phyloP scores from a whole-genome alignment of 2,113 vertebrate genomes.

The Ptyas mucosa region DNA sequence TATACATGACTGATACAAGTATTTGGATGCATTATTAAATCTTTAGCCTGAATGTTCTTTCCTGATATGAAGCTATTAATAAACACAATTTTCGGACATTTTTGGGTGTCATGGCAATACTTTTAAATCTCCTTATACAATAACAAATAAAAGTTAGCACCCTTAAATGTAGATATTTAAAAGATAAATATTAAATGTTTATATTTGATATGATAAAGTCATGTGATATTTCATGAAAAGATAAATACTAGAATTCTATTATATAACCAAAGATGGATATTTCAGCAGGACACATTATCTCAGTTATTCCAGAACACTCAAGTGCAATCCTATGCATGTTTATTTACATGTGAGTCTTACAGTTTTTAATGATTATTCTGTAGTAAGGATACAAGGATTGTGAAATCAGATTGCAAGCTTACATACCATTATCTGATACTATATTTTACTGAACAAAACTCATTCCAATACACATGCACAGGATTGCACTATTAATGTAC shows the following conservation, averaged over 20 bases:
- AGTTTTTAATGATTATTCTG: neutral
- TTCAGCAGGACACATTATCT: conserved; percentile 41
- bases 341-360: neutral
- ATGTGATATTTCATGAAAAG: conserved; percentile 30
- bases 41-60: neutral
- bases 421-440: neutral
- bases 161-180: neutral
- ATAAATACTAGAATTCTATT: conserved; percentile 55
- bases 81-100: neutral
- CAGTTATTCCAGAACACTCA: conserved; percentile 1
- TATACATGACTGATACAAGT: conserved; percentile 11
- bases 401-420: neutral
- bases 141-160: conserved; percentile 1
- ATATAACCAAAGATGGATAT: conserved; percentile 40
- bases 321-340: neutral
- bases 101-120: neutral
- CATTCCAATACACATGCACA: neutral
- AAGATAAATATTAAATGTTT: conserved; percentile 35
- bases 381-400: neutral
- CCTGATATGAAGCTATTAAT: neutral
- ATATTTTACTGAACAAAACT: neutral
- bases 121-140: conserved; percentile 16
- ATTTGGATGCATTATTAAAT: conserved; percentile 4
- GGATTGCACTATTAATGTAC: neutral
- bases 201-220: conserved; percentile 31